Conservation (phyloP, 2,888 invertebrate genomes). For the Hydropsyche betteni region DNA sequence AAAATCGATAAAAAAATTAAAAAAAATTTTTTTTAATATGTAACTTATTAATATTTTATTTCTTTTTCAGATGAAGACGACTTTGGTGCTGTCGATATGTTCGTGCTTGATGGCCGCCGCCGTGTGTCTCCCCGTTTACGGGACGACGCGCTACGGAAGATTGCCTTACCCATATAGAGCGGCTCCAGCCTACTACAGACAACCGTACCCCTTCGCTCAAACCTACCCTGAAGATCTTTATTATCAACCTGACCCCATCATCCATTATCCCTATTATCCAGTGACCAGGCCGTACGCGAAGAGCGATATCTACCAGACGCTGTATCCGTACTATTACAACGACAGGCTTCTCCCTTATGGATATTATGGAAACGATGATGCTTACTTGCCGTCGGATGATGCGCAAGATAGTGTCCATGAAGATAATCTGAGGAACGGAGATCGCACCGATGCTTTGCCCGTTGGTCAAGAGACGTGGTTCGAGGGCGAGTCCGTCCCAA, state of each 20-base stretch:
- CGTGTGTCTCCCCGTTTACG: slow-evolving; percentile 50
- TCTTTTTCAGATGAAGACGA: slow-evolving; percentile 55
- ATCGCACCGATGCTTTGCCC: slow-evolving; percentile 66
- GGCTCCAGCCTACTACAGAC: slow-evolving; percentile 61
- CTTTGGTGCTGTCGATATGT: slow-evolving; percentile 53
- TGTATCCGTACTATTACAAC: slow-evolving; percentile 62
- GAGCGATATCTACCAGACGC: slow-evolving; percentile 60
- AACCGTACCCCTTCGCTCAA: slow-evolving; percentile 62
- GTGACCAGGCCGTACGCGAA: slow-evolving; percentile 57
- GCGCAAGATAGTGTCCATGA: slow-evolving; percentile 65
- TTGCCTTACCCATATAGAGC: slow-evolving; percentile 50
- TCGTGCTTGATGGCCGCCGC: slow-evolving; percentile 39
- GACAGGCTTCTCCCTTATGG: slow-evolving; percentile 58
- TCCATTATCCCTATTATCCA: slow-evolving; percentile 62
- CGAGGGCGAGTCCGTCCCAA: slow-evolving; percentile 65
- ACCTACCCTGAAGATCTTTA: slow-evolving; percentile 69
- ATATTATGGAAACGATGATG: slow-evolving; percentile 60
- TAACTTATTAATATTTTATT: slow-evolving; percentile 54
- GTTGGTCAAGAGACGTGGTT: slow-evolving; percentile 75
- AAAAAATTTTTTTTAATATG: neutral
- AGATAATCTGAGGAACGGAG: slow-evolving; percentile 57
- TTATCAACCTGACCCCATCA: slow-evolving; percentile 62
- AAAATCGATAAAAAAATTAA: too few species aligned
- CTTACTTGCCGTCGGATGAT: slow-evolving; percentile 50
- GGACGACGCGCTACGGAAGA: slow-evolving; percentile 48